A percentile compares a stretch with the other conserved stretches of the same genome.
Evolutionary conservation across 2,888 invertebrate species (phyloP).

Genomic region (Drosophila glabriapex): DNA sequence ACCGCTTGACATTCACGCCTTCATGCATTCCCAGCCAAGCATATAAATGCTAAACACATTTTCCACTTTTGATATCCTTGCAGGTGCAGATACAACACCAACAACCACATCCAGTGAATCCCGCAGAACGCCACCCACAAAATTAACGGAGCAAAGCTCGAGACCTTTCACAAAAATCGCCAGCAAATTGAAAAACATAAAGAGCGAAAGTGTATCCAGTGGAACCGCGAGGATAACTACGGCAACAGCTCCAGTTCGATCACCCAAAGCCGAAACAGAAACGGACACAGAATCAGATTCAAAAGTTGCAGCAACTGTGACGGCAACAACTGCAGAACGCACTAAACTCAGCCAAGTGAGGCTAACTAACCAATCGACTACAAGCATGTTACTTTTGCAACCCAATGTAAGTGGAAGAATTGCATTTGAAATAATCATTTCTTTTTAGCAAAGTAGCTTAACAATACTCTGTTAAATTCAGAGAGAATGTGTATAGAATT

Average conservation of each 20-base stretch:
- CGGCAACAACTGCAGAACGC: conserved; percentile 52
- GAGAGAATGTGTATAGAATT: not conserved
- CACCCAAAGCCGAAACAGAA: conserved; percentile 34
- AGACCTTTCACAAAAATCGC: conserved; percentile 20
- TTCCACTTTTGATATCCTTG: conserved; percentile 34
- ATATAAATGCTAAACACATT: conserved; percentile 32
- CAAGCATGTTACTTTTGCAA: conserved; percentile 98
- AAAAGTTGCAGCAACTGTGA: conserved; percentile 29
- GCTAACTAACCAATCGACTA: conserved; percentile 78
- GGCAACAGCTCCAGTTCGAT: conserved; percentile 55
- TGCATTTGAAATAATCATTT: not conserved
- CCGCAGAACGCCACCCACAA: conserved; percentile 33
- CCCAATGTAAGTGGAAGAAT: conserved; percentile 90
- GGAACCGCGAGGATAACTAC: conserved; percentile 35
- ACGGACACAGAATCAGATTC: conserved; percentile 18
- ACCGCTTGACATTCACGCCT: conserved; percentile 68
- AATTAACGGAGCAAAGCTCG: conserved; percentile 25
- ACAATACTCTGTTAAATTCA: not conserved
- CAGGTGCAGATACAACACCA: conserved; percentile 68
- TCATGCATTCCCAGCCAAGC: conserved; percentile 43
- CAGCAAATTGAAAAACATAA: conserved; percentile 49
- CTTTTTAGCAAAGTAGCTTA: not conserved
- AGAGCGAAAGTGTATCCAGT: conserved; percentile 55
- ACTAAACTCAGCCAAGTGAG: conserved; percentile 77
- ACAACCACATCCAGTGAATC: conserved; percentile 47